Conservation (phyloP, 1,140 invertebrate genomes). For the Drosophila sp. region DNA sequence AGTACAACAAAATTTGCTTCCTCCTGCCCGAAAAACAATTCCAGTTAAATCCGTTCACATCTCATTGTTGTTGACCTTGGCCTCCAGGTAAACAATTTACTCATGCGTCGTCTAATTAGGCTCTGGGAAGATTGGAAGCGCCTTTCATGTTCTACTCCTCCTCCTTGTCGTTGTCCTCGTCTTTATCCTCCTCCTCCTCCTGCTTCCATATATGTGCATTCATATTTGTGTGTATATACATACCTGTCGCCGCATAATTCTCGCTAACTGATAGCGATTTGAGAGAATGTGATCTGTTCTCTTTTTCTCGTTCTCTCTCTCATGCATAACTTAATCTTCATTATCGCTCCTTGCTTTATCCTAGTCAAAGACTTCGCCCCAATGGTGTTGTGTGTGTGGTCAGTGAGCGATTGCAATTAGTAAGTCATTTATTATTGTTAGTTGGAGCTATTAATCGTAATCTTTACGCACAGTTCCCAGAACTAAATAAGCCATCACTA, state of each 20-base stretch:
- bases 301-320: conserved; percentile 1
- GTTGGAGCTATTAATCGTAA: conserved; percentile 41
- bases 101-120: conserved; percentile 65
- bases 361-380: conserved; percentile 9
- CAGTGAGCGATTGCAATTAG: conserved; percentile 49
- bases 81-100: conserved; percentile 68
- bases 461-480: background rate
- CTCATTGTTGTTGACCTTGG: conserved; percentile 70
- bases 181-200: conserved; percentile 24
- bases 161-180: conserved; percentile 17
- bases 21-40: conserved; percentile 48
- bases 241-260: conserved; percentile 68
- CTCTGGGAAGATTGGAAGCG: conserved; percentile 39
- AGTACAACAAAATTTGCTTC: conserved; percentile 38
- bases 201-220: conserved; percentile 24
- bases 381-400: conserved; percentile 55
- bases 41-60: conserved; percentile 70
- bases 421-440: conserved; percentile 61
- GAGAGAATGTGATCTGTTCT: conserved; percentile 19
- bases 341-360: conserved; percentile 43
- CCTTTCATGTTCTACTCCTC: conserved; percentile 43
- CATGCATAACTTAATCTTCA: conserved; percentile 61
- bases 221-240: conserved; percentile 61
- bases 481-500: conserved; percentile 16
- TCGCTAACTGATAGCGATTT: conserved; percentile 37